Base-by-base conservation (phyloP, 2,797 vertebrate genomes). In the Phrynocephalus guinanensis region DNA sequence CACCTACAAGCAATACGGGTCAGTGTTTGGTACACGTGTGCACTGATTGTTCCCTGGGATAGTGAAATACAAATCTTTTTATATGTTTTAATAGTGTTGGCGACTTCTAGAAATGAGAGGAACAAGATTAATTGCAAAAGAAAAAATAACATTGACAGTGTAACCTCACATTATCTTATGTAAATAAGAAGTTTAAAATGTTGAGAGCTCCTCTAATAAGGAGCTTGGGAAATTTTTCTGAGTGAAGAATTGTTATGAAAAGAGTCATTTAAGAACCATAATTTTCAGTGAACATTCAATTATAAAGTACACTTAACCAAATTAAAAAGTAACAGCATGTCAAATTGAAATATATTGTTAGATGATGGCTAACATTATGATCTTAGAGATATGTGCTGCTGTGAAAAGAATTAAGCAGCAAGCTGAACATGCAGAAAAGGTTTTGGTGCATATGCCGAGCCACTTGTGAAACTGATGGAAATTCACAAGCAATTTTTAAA, bases 131-230 rank as follows among this genome's bases (percentile, higher is more conserved):
- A 63, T 76, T 84, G 83, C 24, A 76, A 33, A 44, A 48, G 52
- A 76, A 76, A 26, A 66, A 76, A 84, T 75, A 68, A 76, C 50
- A 60, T 60, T 83, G 80, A 22, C 66, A n/a, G 30, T 30, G 26
- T 77, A 83, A 70, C 10, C 24, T 28, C 13, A 70, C 75, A 78
- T 60, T 77, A 78, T 67, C 50, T 60, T 88, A 83, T 68, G 48
- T 68, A 83, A 88, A 88, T 88, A 5, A 63, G 15, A 79, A 79
- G 52, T 79, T 83, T 76, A 71, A 87, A 77, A 56, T 83, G 68
- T 44, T 76, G 33, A 83, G 73, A 77, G n/a, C 66, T 44, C 5
- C 26, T 87, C 38, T 75, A 50, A 77, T 77, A 22, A 68, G 48
- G 30, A 52, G 67, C n/a, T 68, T 76, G n/a, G 48, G 22, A 87